Evolutionary conservation across 2,888 invertebrate genomes (phyloP).

Genomic region (Andrena haemorrhoa): DNA sequence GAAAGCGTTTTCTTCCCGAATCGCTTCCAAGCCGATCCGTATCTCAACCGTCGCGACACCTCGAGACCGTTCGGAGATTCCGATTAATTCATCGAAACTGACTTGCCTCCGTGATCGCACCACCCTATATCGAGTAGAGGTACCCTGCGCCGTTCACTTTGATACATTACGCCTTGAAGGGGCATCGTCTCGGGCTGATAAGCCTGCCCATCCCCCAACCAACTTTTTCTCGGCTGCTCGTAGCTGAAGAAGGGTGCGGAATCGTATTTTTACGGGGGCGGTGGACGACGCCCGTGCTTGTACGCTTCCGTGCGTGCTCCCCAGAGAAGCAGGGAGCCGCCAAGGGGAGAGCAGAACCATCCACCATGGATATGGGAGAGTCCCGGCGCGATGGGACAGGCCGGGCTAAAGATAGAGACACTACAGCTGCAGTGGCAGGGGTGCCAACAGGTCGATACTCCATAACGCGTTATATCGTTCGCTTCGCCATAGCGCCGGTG

Average conservation of each 20-base stretch:
- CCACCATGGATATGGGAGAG: conserved; percentile 51
- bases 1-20: conserved; percentile 69
- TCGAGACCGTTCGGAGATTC: conserved; percentile 5
- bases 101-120: background rate
- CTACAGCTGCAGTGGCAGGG: conserved; percentile 74
- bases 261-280: conserved; percentile 17
- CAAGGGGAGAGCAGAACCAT: conserved; percentile 22
- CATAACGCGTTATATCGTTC: conserved; percentile 71
- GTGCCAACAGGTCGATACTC: conserved; percentile 82
- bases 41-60: conserved; percentile 20
- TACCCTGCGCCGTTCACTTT: background rate
- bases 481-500: conserved; percentile 39
- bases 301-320: background rate
- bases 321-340: background rate
- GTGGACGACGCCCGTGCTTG: conserved; percentile 7
- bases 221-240: background rate
- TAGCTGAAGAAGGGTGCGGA: background rate
- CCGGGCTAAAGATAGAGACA: conserved; percentile 79
- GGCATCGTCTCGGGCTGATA: background rate
- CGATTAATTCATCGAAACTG: conserved; percentile 25
- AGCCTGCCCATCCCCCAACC: background rate
- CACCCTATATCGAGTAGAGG: background rate
- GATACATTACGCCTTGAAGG: background rate
- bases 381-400: conserved; percentile 43
- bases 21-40: conserved; percentile 32